Evolutionary conservation across 2,888 invertebrate species (phyloP).

Genomic region (Odontomyia ornata): DNA sequence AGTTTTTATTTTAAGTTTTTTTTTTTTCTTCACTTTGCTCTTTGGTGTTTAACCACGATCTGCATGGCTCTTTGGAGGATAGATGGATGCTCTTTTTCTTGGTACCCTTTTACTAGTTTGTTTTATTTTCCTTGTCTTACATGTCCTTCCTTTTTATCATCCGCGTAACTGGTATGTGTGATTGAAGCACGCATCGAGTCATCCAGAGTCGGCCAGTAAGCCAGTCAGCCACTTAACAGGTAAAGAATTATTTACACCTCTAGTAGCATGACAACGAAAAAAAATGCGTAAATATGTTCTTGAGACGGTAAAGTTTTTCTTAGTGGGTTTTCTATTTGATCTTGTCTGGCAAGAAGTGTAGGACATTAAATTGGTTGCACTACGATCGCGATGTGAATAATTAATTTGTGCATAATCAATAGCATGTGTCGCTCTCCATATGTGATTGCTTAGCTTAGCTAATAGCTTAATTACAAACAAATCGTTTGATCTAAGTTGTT

Average conservation of each 20-base stretch:
- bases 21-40: background rate
- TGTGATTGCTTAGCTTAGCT: too few relatives aligned
- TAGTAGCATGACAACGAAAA: slow-evolving; percentile 32
- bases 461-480: too few relatives aligned
- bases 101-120: background rate
- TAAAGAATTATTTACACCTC: slow-evolving; percentile 27
- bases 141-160: background rate
- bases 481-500: too few relatives aligned
- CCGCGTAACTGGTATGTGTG: slow-evolving; percentile 8
- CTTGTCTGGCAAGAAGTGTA: too few relatives aligned
- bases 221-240: slow-evolving; percentile 39
- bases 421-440: too few relatives aligned
- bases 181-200: background rate
- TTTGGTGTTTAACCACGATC: background rate
- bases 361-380: too few relatives aligned
- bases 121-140: background rate
- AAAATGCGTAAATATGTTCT: slow-evolving; percentile 8
- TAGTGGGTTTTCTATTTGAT: slow-evolving; percentile 1
- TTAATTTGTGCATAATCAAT: too few relatives aligned
- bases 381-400: too few relatives aligned
- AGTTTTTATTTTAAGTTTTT: background rate
- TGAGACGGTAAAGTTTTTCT: background rate
- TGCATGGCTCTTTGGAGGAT: background rate
- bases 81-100: background rate
- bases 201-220: slow-evolving; percentile 31